phyloP scores from a whole-genome alignment of 2,888 invertebrate genomes.

The Congeria kusceri region DNA sequence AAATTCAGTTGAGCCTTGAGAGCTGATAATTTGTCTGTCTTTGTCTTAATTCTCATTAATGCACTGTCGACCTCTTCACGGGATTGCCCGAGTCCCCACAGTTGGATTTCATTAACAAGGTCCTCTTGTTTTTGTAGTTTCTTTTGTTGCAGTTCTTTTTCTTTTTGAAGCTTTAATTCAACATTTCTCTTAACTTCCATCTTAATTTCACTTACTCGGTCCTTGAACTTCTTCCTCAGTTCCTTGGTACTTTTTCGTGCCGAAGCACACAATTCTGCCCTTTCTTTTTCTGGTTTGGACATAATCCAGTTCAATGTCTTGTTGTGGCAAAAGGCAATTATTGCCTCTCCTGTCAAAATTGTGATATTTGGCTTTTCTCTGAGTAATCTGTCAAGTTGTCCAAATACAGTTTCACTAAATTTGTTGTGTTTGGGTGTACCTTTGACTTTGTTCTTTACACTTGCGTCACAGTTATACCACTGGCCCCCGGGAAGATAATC shows the following conservation, averaged over 20 bases:
- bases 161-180: slow-evolving; percentile 9
- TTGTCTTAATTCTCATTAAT: slow-evolving; percentile 13
- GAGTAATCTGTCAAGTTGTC: slow-evolving; percentile 35
- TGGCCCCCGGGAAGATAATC: slow-evolving; percentile 25
- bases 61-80: slow-evolving; percentile 31
- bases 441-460: slow-evolving; percentile 7
- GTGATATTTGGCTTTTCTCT: slow-evolving; percentile 22
- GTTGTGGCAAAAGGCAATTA: slow-evolving; percentile 43
- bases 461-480: slow-evolving; percentile 13
- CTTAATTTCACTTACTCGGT: slow-evolving; percentile 12
- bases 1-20: slow-evolving; percentile 42
- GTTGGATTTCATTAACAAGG: slow-evolving; percentile 28
- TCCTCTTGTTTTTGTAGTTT: slow-evolving; percentile 32
- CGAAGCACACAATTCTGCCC: slow-evolving; percentile 9
- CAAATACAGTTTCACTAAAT: slow-evolving; percentile 38
- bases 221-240: slow-evolving; percentile 15
- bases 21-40: slow-evolving; percentile 32
- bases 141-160: slow-evolving; percentile 17
- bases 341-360: slow-evolving; percentile 28
- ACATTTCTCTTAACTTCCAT: slow-evolving; percentile 17
- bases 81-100: slow-evolving; percentile 50
- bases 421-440: slow-evolving; percentile 32
- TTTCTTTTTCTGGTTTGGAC: slow-evolving; percentile 18
- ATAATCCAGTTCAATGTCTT: slow-evolving; percentile 36
- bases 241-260: slow-evolving; percentile 35